Percentiles rank a stretch among this genome's conserved stretches.
These are phyloP conservation scores for Campoletis sonorensis DNA, from an alignment of 1,140 invertebrate species.

Conservation along the genomic window DNA sequence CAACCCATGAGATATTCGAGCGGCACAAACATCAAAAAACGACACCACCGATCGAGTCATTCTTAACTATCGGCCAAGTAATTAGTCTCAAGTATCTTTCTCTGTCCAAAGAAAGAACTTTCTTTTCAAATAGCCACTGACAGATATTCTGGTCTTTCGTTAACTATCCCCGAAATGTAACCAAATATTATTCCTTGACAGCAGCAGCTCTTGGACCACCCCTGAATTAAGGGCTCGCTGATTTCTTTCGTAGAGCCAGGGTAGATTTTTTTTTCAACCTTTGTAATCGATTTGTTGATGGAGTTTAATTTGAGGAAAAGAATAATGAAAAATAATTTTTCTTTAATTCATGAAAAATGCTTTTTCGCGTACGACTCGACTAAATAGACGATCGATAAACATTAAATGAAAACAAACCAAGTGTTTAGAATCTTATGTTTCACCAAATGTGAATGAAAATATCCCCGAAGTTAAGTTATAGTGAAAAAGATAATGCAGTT, in stretches of 20 bases:
- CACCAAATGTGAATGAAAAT: too few relatives aligned
- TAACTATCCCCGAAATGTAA: neutral
- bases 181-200: neutral
- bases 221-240: neutral
- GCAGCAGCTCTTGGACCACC: neutral
- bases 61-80: slow-evolving; percentile 24
- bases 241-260: neutral
- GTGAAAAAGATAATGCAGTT: neutral
- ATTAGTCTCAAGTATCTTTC: slow-evolving; percentile 18
- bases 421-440: too few relatives aligned
- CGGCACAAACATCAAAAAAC: slow-evolving; percentile 7
- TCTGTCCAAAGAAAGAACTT: slow-evolving; percentile 1
- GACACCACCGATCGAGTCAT: neutral
- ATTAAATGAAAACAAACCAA: too few relatives aligned
- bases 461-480: too few relatives aligned
- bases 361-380: too few relatives aligned
- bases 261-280: neutral
- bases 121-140: neutral
- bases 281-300: neutral
- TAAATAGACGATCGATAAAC: too few relatives aligned
- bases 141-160: neutral
- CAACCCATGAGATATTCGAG: neutral
- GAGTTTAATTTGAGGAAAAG: neutral
- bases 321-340: too few relatives aligned
- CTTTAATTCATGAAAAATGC: too few relatives aligned